These are phyloP conservation scores for Acleris literana DNA, from an alignment of 2,888 invertebrate genomes.

Conservation along the genomic window DNA sequence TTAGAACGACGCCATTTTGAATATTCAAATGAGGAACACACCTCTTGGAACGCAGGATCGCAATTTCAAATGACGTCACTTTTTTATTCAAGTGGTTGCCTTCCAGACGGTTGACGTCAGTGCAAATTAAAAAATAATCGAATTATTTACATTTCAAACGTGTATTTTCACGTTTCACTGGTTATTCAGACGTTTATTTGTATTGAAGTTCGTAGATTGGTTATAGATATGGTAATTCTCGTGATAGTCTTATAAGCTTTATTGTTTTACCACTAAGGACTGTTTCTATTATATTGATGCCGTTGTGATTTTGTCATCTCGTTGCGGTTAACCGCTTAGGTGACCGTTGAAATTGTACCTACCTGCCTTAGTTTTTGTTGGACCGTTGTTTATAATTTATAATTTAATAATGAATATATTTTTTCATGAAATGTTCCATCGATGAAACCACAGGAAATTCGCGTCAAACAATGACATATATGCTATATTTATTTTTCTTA, in stretches of 20 bases:
- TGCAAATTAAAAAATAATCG: slow-evolving; percentile 19
- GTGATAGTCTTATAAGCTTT: neutral
- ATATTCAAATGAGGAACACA: slow-evolving; percentile 20
- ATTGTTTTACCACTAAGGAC: neutral
- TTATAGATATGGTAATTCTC: slow-evolving; percentile 5
- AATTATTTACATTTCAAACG: slow-evolving; percentile 26
- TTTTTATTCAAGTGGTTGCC: slow-evolving; percentile 25
- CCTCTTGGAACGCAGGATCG: slow-evolving; percentile 25
- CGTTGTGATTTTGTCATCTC: slow-evolving; percentile 37
- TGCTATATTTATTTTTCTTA: no score
- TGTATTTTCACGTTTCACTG: slow-evolving; percentile 29
- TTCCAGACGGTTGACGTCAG: slow-evolving; percentile 30
- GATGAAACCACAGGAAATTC: neutral
- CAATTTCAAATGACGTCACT: slow-evolving; percentile 22
- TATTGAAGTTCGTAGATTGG: slow-evolving; percentile 25
- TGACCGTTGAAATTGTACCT: slow-evolving; percentile 30
- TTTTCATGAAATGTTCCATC: slow-evolving; percentile 6
- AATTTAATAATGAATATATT: neutral
- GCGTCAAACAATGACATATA: neutral
- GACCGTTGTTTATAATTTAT: slow-evolving; percentile 1
- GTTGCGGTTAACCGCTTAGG: slow-evolving; percentile 48
- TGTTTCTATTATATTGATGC: neutral
- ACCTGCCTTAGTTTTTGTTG: slow-evolving; percentile 23
- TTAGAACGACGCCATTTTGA: slow-evolving; percentile 31
- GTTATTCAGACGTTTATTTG: slow-evolving; percentile 27